Percentiles rank a stretch among this genome's conserved stretches.
phyloP scores from a whole-genome alignment of 2,888 invertebrate species.

The Callyntrura sp. region DNA sequence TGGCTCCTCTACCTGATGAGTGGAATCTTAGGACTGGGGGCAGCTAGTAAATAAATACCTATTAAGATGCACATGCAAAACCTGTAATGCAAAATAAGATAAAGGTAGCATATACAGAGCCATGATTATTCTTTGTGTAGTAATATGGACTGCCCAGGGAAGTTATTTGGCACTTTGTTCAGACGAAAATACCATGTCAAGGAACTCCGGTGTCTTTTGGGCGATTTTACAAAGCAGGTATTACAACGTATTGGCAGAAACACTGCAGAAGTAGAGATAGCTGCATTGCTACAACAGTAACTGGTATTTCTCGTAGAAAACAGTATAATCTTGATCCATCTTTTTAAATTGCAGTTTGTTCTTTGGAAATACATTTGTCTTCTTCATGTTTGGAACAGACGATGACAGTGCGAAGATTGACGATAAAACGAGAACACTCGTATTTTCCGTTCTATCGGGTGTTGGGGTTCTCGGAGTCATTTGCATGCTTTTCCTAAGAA shows the following conservation, averaged over 20 bases:
- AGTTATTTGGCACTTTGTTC: constrained; percentile 96
- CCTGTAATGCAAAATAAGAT: not conserved
- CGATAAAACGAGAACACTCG: constrained; percentile 89
- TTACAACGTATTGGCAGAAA: not conserved
- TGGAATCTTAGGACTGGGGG: constrained; percentile 95
- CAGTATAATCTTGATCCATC: not conserved
- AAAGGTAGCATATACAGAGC: constrained; percentile 5
- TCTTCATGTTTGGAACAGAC: constrained; percentile 94
- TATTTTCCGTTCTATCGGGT: constrained; percentile 91
- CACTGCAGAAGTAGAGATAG: constrained; percentile 9
- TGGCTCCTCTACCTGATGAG: constrained; percentile 95
- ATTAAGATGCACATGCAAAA: not conserved
- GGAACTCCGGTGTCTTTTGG: constrained; percentile 99
- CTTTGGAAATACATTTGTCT: constrained; percentile 98
- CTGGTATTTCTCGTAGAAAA: too few relatives aligned
- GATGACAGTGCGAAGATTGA: constrained; percentile 88
- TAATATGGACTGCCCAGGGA: constrained; percentile 99
- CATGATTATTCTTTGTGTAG: constrained; percentile 87
- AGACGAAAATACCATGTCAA: constrained; percentile 93
- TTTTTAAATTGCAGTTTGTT: constrained; percentile 91
- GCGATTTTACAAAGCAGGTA: constrained; percentile 97
- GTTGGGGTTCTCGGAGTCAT: constrained; percentile 89
- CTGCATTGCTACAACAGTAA: too few relatives aligned
- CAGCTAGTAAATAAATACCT: constrained; percentile 86
- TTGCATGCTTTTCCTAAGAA: constrained; percentile 79